Percentiles rank a stretch among this genome's conserved stretches.
Conservation (phyloP, 2,113 vertebrate species). For the Ceyx melanurus region DNA sequence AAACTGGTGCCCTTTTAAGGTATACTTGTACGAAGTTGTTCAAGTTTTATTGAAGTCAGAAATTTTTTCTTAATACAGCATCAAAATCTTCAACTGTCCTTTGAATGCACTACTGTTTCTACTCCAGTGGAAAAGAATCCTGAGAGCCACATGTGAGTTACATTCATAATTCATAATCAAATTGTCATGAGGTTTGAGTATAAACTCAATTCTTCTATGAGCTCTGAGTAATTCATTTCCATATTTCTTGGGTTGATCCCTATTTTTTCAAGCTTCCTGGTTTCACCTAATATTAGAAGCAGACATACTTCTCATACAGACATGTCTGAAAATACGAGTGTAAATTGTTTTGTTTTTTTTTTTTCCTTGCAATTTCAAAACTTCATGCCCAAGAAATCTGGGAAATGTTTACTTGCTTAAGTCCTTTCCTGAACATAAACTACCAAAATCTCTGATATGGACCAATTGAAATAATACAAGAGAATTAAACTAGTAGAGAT, state of each 20-base stretch:
- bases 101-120: not conserved
- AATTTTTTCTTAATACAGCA: conserved; percentile 6
- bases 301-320: conserved; percentile 4
- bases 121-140: not conserved
- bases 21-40: not conserved
- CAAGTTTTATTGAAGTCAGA: not conserved
- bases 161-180: not conserved
- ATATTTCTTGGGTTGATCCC: conserved; percentile 22
- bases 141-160: too few relatives aligned
- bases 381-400: conserved; percentile 29
- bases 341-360: not conserved
- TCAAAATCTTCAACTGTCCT: not conserved
- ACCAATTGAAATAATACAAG: not conserved
- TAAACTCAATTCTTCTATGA: not conserved
- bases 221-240: not conserved
- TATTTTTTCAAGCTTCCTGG: conserved; percentile 54
- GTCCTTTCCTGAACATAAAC: not conserved
- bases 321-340: conserved; percentile 43
- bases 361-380: conserved; percentile 22
- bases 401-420: conserved; percentile 26
- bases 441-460: not conserved
- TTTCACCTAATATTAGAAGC: conserved; percentile 27
- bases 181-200: not conserved
- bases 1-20: not conserved
- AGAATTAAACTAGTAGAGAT: not conserved